Evolutionary conservation across 2,888 invertebrate species (phyloP), one percentile per base, ranked within the genome.

Genomic region (Hydriomena furcata): DNA sequence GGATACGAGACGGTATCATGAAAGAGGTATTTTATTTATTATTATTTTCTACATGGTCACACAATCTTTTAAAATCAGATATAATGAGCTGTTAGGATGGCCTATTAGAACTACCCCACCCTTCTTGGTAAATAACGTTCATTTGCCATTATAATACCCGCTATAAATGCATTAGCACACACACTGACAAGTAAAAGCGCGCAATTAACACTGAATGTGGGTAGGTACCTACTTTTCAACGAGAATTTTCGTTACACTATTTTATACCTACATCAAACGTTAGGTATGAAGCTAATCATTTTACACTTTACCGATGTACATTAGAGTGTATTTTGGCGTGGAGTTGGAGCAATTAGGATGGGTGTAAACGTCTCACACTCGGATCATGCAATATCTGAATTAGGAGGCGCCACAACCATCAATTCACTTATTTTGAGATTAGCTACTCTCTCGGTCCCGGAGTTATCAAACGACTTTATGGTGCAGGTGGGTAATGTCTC

Each of bases 361-460:
- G 41, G 38, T 31, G 46, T 44, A 51, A 46, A 41, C 23, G 46
- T 31, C 37, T 48, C 51, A 21, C 35, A 40, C 38, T 41, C 38
- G 47, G 36, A 52, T 54, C 46, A 38, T 60, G 57, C 52, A 52
- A 51, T 49, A 51, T 31, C 48, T 50, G 56, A 45, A 54, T 54
- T 49, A 50, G 50, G 27, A 46, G 27, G 37, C 31, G 21, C 32
- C 31, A 13, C 11, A 4, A n/a, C n/a, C 17, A 25, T 32, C 48
- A 36, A 48, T 42, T 40, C 52, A 51, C 48, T 48, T 42, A 53
- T 24, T 53, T 55, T 24, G 27, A 17, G 47, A 25, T 11, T 8
- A 36, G 12, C 25, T 7, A 35, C 37, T 41, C 34, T 49, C 32
- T 37, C 28, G 36, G 27, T 8, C 2, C n/a, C 17, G 17, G 11